Base-by-base conservation (phyloP, 2,797 vertebrate species). In the Parauchenoglanis ngamensis region DNA sequence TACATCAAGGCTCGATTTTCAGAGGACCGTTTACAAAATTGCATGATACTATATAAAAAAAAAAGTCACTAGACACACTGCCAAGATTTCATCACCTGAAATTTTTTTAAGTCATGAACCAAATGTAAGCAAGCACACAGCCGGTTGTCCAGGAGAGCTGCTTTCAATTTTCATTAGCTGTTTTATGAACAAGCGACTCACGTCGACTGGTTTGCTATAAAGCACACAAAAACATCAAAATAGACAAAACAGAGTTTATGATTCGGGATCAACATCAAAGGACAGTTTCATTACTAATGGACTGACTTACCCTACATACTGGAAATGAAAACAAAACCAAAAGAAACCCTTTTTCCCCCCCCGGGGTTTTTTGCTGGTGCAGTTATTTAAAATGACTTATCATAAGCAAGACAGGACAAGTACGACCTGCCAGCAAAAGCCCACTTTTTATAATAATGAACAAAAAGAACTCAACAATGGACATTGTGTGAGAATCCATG, bases 151-250 rank as follows among this genome's bases (percentile, higher is more conserved):
- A 96, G 93, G 97, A 97, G 98, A 96, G 98, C 98, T 99, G 98
- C 98, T 98, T 97, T 99, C 98, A 99, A 98, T 97, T 98, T 98
- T 99, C 98, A 99, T 98, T 98, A 99, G 98, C 97, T 97, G 98
- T 99, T 98, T 98, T 98, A 99, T 98, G 98, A 98, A 98, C 98
- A 99, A 99, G 95, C 98, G 98, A 99, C 97, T 98, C 97, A 95
- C 97, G 98, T 97, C 97, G 97, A 97, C 98, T 97, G 98, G 98
- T 99, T 98, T 98, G 98, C 98, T 99, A 99, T 96, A 99, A 99
- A 99, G 98, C 98, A 99, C 98, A 99, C 98, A 99, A 97, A 98
- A 97, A 99, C 99, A 99, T 99, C 97, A 98, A 99, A 98, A 99
- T 99, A 99, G 98, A 99, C 97, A 99, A 98, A 98, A 99, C 97